Percentiles rank a stretch among this genome's conserved stretches.
phyloP scores from a whole-genome alignment of 2,113 vertebrate genomes.

The Okapia johnstoni region DNA sequence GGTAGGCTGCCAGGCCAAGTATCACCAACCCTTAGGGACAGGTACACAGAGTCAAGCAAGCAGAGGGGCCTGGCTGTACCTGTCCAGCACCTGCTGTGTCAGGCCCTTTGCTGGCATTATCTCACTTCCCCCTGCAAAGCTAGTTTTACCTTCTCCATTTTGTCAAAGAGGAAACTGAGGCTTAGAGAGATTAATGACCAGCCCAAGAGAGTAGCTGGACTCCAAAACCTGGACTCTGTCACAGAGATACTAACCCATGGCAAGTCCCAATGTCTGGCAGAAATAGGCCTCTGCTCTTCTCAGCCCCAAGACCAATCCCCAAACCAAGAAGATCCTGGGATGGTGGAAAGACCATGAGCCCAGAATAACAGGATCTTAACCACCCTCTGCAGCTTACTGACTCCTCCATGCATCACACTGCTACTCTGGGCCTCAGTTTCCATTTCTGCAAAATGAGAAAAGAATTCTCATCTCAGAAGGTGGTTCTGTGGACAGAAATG shows the following conservation, averaged over 20 bases:
- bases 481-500: neutral
- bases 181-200: neutral
- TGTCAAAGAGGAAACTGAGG: neutral
- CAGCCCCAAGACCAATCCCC: neutral
- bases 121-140: neutral
- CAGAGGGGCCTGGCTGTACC: neutral
- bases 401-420: neutral
- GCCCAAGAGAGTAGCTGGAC: neutral
- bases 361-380: neutral
- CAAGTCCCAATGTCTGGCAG: neutral
- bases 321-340: neutral
- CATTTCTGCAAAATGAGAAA: conserved; percentile 6
- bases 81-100: neutral
- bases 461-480: neutral
- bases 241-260: neutral
- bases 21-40: neutral
- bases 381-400: neutral
- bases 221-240: neutral
- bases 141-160: neutral
- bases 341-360: neutral
- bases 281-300: neutral
- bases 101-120: neutral
- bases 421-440: neutral
- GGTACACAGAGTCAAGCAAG: neutral
- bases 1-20: neutral